Percentiles rank a stretch among this genome's conserved stretches.
These are phyloP conservation scores for Dreissena rostriformis DNA, from an alignment of 1,140 invertebrate genomes.

Conservation along the genomic window DNA sequence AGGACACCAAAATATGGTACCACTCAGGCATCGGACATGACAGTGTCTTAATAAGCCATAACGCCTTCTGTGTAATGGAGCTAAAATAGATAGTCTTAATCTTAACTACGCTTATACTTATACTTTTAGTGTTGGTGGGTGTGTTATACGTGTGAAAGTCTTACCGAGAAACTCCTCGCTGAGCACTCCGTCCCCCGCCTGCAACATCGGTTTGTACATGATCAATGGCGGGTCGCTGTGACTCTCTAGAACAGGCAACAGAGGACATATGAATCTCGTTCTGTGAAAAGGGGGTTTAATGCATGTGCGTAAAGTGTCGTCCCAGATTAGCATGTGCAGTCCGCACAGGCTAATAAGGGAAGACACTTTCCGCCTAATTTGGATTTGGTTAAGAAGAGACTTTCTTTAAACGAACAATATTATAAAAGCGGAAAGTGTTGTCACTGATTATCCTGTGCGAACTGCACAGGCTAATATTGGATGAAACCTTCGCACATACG, in stretches of 20 bases:
- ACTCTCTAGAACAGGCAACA: neutral
- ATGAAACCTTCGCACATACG: too few species aligned
- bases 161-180: conserved; percentile 45
- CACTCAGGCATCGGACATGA: neutral
- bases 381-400: too few species aligned
- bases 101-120: neutral
- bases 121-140: too few species aligned
- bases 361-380: too few species aligned
- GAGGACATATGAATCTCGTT: neutral
- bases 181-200: conserved; percentile 25
- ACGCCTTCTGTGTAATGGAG: neutral
- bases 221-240: neutral
- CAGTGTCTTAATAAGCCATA: neutral
- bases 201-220: conserved; percentile 30
- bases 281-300: too few species aligned
- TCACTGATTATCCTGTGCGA: too few species aligned
- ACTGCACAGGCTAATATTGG: too few species aligned
- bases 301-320: too few species aligned
- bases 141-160: neutral
- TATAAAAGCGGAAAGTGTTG: too few species aligned
- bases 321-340: too few species aligned
- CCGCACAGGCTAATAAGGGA: too few species aligned
- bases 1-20: neutral
- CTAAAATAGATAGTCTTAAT: neutral
- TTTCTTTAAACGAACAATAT: too few species aligned